Base-by-base conservation (phyloP, 2,888 invertebrate genomes). In the Agrochola lychnidis region DNA sequence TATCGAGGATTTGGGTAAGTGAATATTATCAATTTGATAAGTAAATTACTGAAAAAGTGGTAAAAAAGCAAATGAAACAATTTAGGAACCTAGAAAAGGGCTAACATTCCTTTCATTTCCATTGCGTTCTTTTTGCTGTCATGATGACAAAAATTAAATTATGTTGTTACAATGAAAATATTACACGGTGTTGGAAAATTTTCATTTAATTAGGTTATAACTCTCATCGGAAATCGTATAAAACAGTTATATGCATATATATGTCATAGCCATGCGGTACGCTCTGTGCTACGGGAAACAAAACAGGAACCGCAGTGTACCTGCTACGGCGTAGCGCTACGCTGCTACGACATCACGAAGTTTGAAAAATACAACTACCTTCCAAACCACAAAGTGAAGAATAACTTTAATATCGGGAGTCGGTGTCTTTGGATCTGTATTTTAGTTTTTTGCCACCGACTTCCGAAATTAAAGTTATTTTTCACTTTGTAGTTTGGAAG, bases 1-100 rank as follows among this genome's bases (percentile, higher is more conserved):
- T 16, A 82, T 88, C 36, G 88, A 88, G 42, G 88, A 87, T 19
- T 69, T 88, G 61, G 68, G 88, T 90, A 36, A 87, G 75, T 70
- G 12, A 64, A 56, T 51, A 48, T 61, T 30, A 40, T 25, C 2
- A 73, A n/a, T n/a, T n/a, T 16, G 7, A 62, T 62, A 63, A 36
- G 6, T 6, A 7, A 4, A 19, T 30, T 9, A 61, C 10, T 36
- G 12, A 61, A 16, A 12, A 61, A 19, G 10, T 30, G n/a, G n/a
- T n/a, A n/a, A 36, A 10, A 22, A 36, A 5, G 2, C 19, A 36
- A 36, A 22, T 22, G 12, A 22, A 62, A 22, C 12, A 36, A 30
- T 61, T 61, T 2, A 19, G 4, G 10, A 61, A 19, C 61, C 61
- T 9, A 19, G 30, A 19, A 9, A 30, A 19, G 30, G 25, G 6